A percentile compares a stretch with the other conserved stretches of the same genome.
phyloP scores from a whole-genome alignment of 2,113 vertebrate genomes.

The Oreochromis tanganicae region DNA sequence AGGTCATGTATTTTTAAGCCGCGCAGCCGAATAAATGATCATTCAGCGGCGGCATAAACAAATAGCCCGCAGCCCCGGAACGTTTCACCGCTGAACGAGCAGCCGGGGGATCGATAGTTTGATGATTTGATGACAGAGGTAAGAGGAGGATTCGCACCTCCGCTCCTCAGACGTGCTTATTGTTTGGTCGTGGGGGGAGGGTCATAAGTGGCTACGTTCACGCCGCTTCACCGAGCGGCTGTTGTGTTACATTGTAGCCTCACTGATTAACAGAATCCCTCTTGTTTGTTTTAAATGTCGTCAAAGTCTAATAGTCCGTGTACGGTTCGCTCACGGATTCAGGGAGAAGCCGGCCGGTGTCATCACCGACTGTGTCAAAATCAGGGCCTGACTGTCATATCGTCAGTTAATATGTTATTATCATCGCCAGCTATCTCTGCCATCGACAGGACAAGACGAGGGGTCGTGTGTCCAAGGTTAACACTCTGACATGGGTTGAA shows the following conservation, averaged over 20 bases:
- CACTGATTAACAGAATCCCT: neutral
- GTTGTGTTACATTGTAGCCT: neutral
- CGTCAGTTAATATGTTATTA: neutral
- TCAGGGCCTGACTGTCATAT: neutral
- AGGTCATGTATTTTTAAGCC: conserved; percentile 73
- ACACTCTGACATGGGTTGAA: neutral
- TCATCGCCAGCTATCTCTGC: neutral
- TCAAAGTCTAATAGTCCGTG: neutral
- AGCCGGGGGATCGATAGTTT: neutral
- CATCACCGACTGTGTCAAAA: neutral
- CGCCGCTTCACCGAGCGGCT: conserved; percentile 20
- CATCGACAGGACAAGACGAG: neutral
- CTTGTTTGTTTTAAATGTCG: neutral
- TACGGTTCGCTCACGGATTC: neutral
- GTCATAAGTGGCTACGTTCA: conserved; percentile 39
- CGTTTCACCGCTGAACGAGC: neutral
- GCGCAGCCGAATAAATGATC: conserved; percentile 57
- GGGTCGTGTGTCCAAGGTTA: conserved; percentile 60
- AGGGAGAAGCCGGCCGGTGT: neutral
- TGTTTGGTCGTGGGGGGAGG: conserved; percentile 77
- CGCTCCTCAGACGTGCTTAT: conserved; percentile 59
- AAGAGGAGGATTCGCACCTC: conserved; percentile 57
- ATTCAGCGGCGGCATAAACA: conserved; percentile 22
- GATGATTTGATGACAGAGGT: conserved; percentile 53
- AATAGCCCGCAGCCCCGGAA: neutral